Base-by-base conservation (phyloP, 1,140 invertebrate genomes). In the Tetramorium parvispinum region DNA sequence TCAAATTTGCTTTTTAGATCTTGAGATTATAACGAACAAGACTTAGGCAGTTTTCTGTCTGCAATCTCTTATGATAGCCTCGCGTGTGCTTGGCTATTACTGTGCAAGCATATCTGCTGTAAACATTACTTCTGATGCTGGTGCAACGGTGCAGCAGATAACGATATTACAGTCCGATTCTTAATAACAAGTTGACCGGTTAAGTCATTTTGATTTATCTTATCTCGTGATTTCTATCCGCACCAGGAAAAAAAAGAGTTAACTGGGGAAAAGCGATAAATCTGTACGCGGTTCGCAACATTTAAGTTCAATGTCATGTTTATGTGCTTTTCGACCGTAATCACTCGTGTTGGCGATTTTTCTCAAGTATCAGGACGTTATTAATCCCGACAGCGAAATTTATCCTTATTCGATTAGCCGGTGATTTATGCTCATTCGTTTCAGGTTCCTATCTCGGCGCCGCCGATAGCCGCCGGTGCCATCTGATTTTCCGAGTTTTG, bases 21-120 rank as follows among this genome's bases (percentile, higher is more conserved):
- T 49, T 40, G 13, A 83, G 79, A 49, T 83, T 59, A 49, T 73
- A 73, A 83, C 37, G n/a, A 82, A 82, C 53, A 46, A 73, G 66
- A 75, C 55, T 43, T 40, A 32, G 37, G 21, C 40, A 37, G 68
- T 83, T 73, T 83, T 70, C 40, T n/a, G 27, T 55, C 37, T 43
- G 51, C 68, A 51, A 59, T 73, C 51, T 59, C 55, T n/a, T 24
- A 57, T 40, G 68, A 55, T 73, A 75, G 66, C 43, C 18, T 83
- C 27, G 79, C 79, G 68, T 83, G 79, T 83, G 68, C 68, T 75
- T n/a, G 68, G 40, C 68, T 83, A 83, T 83, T 83, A 83, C 68
- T 66, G 63, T 21, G 40, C 53, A 82, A 59, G 79, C 51, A 21
- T 82, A 73, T 82, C 18, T 73, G 79, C 79, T 49, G 71, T 83